Percentiles rank a stretch among this genome's conserved stretches.
Conservation (phyloP, 2,113 vertebrate genomes). For the Bombycilla garrulus region DNA sequence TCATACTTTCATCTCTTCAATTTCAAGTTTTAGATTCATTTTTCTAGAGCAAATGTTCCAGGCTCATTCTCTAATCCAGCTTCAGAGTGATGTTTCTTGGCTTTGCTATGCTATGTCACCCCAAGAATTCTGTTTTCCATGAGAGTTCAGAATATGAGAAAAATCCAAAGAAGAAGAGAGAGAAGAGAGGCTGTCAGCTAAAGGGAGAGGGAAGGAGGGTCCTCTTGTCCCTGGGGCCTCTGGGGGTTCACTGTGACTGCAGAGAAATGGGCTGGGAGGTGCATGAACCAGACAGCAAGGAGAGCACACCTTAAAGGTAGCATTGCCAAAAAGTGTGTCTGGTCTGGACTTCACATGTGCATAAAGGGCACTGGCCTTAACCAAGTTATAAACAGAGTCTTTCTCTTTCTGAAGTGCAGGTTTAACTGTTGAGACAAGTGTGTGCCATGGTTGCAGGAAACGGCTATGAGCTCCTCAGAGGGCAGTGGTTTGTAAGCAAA, state of each 20-base stretch:
- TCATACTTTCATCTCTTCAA: background rate
- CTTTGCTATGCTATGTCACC: background rate
- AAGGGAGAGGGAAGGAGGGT: background rate
- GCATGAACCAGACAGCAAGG: background rate
- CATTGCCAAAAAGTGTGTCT: accelerated
- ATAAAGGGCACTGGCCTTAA: background rate
- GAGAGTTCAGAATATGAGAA: background rate
- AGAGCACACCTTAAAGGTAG: background rate
- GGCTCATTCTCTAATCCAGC: background rate
- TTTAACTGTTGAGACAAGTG: background rate
- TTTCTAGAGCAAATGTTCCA: background rate
- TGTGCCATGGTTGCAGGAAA: background rate
- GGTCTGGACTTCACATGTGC: background rate
- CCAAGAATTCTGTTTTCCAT: background rate
- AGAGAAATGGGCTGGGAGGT: background rate
- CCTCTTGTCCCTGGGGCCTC: background rate
- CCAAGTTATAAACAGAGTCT: background rate
- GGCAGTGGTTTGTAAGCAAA: conserved; percentile 47
- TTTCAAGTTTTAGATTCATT: background rate
- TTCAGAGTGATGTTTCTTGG: background rate
- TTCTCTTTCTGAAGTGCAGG: background rate
- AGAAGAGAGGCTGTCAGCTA: background rate
- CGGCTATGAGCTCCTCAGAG: conserved; percentile 7
- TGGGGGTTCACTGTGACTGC: background rate
- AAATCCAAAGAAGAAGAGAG: background rate